Evolutionary conservation across 2,888 invertebrate genomes (phyloP), one percentile per base, ranked within the genome.

Genomic region (Carterocephalus palaemon): DNA sequence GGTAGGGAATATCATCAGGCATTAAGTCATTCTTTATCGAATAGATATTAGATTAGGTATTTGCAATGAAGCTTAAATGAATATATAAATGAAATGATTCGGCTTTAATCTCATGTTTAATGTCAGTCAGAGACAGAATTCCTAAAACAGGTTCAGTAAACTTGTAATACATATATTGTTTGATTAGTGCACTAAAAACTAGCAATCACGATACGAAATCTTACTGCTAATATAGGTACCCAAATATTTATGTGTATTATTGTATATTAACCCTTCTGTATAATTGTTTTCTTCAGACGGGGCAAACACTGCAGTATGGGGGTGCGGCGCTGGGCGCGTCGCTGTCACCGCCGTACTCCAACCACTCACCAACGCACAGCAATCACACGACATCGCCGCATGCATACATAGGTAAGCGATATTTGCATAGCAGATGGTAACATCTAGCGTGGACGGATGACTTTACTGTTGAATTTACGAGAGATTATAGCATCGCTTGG

Each of bases 361-460:
- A 94, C 78, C 94, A 94, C 71, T 93, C 93, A 46, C 93, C 95
- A 15, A 95, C 95, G 10, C 94, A 95, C 77, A 94, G 94, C 63
- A 93, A 94, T 65, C 94, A 94, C 69, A 92, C 92, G 43, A 92
- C 90, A 56, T 94, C 92, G 63, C 93, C 92, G 1, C 92, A 92
- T 58, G 92, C 92, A 3, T 93, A 93, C 69, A 91, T 93, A 66
- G 94, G 94, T 90, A 65, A 77, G 76, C 56, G n/a, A 3, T 29
- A 8, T 19, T 19, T 19, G n/a, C n/a, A n/a, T n/a, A n/a, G n/a
- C n/a, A n/a, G n/a, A n/a, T n/a, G n/a, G n/a, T n/a, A n/a, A n/a
- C n/a, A n/a, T n/a, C n/a, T n/a, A n/a, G n/a, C n/a, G n/a, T 6
- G 19, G 6, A 19, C 7, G 22, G 10, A 1, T 8, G n/a, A 3